Base-by-base conservation (phyloP, 2,113 vertebrate genomes). In the Lucifuga dentata region DNA sequence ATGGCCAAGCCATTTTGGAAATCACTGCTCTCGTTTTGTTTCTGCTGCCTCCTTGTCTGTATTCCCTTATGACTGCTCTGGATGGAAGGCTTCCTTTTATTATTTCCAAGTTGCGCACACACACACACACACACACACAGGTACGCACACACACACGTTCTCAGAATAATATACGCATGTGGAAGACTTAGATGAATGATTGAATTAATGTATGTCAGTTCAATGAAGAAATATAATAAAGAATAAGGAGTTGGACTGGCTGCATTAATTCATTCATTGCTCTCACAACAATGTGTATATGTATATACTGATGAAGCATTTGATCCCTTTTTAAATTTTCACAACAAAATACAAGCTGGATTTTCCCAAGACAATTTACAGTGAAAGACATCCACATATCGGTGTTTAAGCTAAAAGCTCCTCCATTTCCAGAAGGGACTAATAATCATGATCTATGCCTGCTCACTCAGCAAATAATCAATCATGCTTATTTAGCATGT, bases 51-150 rank as follows among this genome's bases (percentile, higher is more conserved):
- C 75, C 81, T 58, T 83, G 83, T 89, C 88, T 88, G 83, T 91
- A 90, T 92, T 93, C 91, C 93, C 91, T 86, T 84, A 88, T 88
- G 92, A 79, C 89, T 89, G 81, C 80, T 71, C 88, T 76, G 91
- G 90, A 93, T 91, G 90, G 90, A 94, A 94, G 86, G 92, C 89
- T 93, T 93, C 91, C 92, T 93, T 91, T 94, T 84, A 90, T 90
- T 89, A 93, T 93, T 93, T 92, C 84, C 86, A 88, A 90, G 90
- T 88, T 92, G 86, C 71, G 89, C 86, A 90, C 84, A 86, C 67
- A 24, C 60, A 51, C 21, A n/a, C 26, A 29, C 26, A 29, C 33
- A 32, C 52, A 56, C 36, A 20, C n/a, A 15, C 24, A 16, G 33
- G 44, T 36, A 8, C 29, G 16, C 41, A 49, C 35, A 8, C 52